A percentile compares a stretch with the other conserved stretches of the same genome.
Evolutionary conservation across 2,797 vertebrate genomes (phyloP).

Genomic region (Cyclopterus lumpus): DNA sequence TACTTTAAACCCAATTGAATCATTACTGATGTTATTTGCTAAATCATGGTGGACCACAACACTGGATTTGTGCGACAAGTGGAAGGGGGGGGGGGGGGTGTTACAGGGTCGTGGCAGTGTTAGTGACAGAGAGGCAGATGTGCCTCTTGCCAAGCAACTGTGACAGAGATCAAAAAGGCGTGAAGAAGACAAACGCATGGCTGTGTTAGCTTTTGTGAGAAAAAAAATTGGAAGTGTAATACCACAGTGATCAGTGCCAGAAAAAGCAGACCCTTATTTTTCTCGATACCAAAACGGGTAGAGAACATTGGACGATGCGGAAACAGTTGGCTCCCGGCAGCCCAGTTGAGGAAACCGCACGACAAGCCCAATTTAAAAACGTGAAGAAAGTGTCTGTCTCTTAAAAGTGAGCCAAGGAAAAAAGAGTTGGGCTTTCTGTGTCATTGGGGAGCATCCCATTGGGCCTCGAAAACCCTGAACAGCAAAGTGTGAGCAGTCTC

Average conservation of each 20-base stretch:
- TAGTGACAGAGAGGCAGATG: constrained; percentile 69
- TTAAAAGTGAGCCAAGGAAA: constrained; percentile 66
- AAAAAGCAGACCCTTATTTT: constrained; percentile 75
- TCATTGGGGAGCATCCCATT: constrained; percentile 71
- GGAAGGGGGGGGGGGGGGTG: constrained; percentile 10
- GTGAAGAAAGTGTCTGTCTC: constrained; percentile 79
- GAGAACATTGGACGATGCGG: constrained; percentile 66
- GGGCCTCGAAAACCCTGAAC: constrained; percentile 53
- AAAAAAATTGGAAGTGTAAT: constrained; percentile 65
- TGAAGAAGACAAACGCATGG: constrained; percentile 72
- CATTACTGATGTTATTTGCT: constrained; percentile 83
- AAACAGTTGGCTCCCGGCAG: constrained; percentile 76
- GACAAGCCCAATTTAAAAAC: constrained; percentile 82
- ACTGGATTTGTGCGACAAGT: constrained; percentile 65
- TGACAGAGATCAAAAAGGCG: constrained; percentile 78
- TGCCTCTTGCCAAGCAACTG: constrained; percentile 73
- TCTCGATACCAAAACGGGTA: constrained; percentile 66
- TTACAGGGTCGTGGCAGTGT: constrained; percentile 33
- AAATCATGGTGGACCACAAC: constrained; percentile 71
- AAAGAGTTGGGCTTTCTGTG: constrained; percentile 71
- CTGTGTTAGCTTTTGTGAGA: constrained; percentile 67
- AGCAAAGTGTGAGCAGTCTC: constrained; percentile 54
- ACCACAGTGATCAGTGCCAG: constrained; percentile 68
- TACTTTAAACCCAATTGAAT: constrained; percentile 84
- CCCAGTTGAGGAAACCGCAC: constrained; percentile 80